phyloP scores from a whole-genome alignment of 1,140 invertebrate genomes.

The Meloidogyne hapla region DNA sequence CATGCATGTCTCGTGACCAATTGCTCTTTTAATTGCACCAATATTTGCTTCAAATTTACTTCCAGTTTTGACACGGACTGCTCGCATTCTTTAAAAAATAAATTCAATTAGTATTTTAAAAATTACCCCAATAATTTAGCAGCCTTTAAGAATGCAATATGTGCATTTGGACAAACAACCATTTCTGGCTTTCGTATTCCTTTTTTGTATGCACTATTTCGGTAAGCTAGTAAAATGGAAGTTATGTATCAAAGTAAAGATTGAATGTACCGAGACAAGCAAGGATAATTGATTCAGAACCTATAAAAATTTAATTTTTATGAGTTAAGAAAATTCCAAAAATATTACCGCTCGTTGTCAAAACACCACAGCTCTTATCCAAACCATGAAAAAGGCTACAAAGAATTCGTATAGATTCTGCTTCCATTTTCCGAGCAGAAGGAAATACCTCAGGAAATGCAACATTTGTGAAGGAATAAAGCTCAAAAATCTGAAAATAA shows the following conservation, averaged over 20 bases:
- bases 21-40: constrained; percentile 77
- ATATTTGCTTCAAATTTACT: constrained; percentile 73
- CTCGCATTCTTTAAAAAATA: constrained; percentile 68
- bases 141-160: constrained; percentile 95
- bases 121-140: constrained; percentile 75
- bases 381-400: constrained; percentile 84
- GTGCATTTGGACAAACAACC: constrained; percentile 81
- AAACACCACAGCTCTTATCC: constrained; percentile 79
- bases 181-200: constrained; percentile 88
- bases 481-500: constrained; percentile 46
- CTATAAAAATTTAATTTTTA: not conserved
- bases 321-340: not conserved
- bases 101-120: not conserved
- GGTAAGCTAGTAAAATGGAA: constrained; percentile 87
- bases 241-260: constrained; percentile 30
- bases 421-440: constrained; percentile 95
- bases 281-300: constrained; percentile 54
- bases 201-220: constrained; percentile 78
- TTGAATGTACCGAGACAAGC: constrained; percentile 52
- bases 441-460: constrained; percentile 65
- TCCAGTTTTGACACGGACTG: constrained; percentile 78
- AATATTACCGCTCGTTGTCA: constrained; percentile 66
- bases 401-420: constrained; percentile 87
- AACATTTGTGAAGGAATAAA: constrained; percentile 43
- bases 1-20: constrained; percentile 84